A percentile compares a stretch with the other conserved stretches of the same genome.
Conservation (phyloP, 2,113 vertebrate genomes). For the Burhinus oedicnemus region DNA sequence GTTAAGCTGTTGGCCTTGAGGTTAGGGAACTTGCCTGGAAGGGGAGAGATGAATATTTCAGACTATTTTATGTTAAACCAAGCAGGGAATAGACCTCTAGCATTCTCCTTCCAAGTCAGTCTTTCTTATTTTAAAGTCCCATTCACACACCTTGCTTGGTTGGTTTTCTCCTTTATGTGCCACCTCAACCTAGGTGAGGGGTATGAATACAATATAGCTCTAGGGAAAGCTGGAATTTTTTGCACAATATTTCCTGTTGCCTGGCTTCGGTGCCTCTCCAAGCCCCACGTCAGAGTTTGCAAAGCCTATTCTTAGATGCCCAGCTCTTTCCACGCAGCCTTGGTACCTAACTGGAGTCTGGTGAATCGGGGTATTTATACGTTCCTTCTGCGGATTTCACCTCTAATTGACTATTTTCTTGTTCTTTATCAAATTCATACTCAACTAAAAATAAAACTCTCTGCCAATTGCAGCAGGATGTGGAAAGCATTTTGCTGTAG, state of each 20-base stretch:
- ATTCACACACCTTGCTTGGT: not conserved
- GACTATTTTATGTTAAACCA: not conserved
- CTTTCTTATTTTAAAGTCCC: not conserved
- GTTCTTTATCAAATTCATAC: not conserved
- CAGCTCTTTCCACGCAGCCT: not conserved
- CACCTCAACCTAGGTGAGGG: not conserved
- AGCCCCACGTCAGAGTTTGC: not conserved
- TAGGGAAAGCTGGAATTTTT: not conserved
- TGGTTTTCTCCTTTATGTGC: not conserved
- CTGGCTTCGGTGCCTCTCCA: not conserved
- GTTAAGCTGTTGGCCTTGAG: not conserved
- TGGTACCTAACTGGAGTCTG: not conserved
- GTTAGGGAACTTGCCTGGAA: constrained; percentile 1
- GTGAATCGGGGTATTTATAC: not conserved
- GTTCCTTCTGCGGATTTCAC: not conserved
- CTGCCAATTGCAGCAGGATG: not conserved
- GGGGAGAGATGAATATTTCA: not conserved
- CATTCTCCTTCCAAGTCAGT: not conserved
- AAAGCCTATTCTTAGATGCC: not conserved
- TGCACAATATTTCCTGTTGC: not conserved
- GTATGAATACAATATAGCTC: not conserved
- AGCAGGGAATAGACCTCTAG: not conserved
- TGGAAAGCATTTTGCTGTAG: not conserved
- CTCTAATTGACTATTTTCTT: not conserved
- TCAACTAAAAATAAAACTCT: not conserved